A percentile compares a stretch with the other conserved stretches of the same genome.
Conservation (phyloP, 2,797 vertebrate species). For the Mionectes olivaceus region DNA sequence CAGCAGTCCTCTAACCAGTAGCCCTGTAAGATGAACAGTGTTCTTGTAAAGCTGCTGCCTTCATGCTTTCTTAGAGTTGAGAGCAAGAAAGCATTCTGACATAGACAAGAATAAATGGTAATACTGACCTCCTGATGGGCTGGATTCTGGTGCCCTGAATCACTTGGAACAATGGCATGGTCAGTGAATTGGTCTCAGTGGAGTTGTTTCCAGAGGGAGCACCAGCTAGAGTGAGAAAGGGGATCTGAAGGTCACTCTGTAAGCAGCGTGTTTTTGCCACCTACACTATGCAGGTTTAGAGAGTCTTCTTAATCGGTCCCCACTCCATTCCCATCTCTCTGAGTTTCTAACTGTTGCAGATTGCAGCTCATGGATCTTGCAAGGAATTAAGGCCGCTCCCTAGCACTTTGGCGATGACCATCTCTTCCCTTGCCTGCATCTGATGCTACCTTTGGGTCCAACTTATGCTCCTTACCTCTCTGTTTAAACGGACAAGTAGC, state of each 20-base stretch:
- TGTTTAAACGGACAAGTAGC: background rate
- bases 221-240: background rate
- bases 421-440: background rate
- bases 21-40: background rate
- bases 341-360: background rate
- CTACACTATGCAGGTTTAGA: rapidly evolving
- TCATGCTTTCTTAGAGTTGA: background rate
- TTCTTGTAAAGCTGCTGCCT: background rate
- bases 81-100: background rate
- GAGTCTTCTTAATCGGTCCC: background rate
- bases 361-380: background rate
- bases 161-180: background rate
- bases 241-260: background rate
- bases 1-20: background rate
- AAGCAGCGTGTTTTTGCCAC: background rate
- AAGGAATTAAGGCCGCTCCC: background rate
- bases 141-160: background rate
- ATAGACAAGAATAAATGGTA: background rate
- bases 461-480: background rate
- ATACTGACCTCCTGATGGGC: background rate
- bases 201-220: background rate
- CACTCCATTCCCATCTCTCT: background rate
- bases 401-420: background rate
- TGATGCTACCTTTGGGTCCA: background rate
- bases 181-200: background rate